phyloP scores from a whole-genome alignment of 2,113 vertebrate species.

The Heterochromis multidens region DNA sequence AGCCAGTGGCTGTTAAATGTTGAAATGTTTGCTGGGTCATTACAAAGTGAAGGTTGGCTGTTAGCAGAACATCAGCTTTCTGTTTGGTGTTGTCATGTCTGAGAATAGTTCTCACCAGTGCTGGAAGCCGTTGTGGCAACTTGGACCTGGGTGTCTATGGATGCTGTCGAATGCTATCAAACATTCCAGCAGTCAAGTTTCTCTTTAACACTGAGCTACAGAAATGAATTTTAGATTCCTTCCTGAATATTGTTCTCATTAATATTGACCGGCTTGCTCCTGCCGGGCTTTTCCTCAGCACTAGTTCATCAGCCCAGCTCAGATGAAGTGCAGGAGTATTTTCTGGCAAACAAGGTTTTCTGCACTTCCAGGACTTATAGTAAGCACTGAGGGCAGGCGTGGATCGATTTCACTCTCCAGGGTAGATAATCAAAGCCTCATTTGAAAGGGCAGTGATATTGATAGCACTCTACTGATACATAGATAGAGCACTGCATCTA shows the following conservation, averaged over 20 bases:
- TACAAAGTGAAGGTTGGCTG: background rate
- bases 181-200: background rate
- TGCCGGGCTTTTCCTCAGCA: slow-evolving; percentile 4
- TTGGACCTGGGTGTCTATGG: background rate
- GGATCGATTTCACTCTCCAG: slow-evolving; percentile 47
- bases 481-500: background rate
- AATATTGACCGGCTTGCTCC: slow-evolving; percentile 1
- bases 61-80: background rate
- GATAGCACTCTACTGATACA: slow-evolving; percentile 3
- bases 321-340: slow-evolving; percentile 50
- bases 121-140: background rate
- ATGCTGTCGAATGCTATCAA: background rate
- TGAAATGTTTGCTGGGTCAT: background rate
- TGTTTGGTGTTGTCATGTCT: background rate
- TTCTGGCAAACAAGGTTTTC: slow-evolving; percentile 54
- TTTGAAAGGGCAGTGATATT: slow-evolving; percentile 28
- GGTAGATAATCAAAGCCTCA: slow-evolving; percentile 57
- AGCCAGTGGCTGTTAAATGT: background rate
- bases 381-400: slow-evolving; percentile 24
- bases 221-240: background rate
- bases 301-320: slow-evolving; percentile 25
- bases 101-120: background rate
- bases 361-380: slow-evolving; percentile 33
- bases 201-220: background rate
- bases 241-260: slow-evolving; percentile 8